Evolutionary conservation across 2,113 vertebrate species (phyloP).

Genomic region (Ibidorhyncha struthersii): DNA sequence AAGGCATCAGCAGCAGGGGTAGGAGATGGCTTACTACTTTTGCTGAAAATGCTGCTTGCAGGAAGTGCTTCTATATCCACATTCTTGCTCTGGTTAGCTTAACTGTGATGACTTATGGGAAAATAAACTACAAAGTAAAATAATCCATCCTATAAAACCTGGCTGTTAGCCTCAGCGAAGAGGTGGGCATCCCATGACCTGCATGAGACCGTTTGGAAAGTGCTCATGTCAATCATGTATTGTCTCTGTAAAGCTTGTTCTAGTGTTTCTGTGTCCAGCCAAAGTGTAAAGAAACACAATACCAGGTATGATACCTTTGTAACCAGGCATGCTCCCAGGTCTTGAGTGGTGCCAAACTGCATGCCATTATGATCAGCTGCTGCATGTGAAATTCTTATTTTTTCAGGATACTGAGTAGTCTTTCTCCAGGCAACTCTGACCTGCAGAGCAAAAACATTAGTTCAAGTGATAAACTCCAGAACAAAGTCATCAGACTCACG

Average conservation of each 20-base stretch:
- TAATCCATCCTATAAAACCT: background rate
- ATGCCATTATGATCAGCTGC: background rate
- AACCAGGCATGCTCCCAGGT: background rate
- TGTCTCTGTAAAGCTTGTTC: background rate
- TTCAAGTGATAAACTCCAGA: background rate
- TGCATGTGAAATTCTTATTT: background rate
- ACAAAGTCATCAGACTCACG: background rate
- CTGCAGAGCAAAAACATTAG: background rate
- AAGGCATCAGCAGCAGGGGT: background rate
- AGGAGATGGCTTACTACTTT: background rate
- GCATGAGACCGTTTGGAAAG: background rate
- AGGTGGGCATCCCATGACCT: background rate
- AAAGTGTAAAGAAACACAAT: background rate
- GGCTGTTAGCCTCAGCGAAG: background rate
- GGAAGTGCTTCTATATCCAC: background rate
- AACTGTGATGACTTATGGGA: background rate
- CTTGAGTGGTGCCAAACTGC: background rate
- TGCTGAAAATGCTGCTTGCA: background rate
- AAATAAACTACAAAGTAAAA: background rate
- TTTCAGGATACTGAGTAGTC: background rate
- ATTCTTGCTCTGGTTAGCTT: background rate
- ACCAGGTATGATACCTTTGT: background rate
- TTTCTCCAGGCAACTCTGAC: background rate
- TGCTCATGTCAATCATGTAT: background rate
- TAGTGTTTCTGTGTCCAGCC: background rate